A percentile compares a stretch with the other conserved stretches of the same genome.
Evolutionary conservation across 2,888 invertebrate species (phyloP).

Genomic region (Acrocyrtus sp.): DNA sequence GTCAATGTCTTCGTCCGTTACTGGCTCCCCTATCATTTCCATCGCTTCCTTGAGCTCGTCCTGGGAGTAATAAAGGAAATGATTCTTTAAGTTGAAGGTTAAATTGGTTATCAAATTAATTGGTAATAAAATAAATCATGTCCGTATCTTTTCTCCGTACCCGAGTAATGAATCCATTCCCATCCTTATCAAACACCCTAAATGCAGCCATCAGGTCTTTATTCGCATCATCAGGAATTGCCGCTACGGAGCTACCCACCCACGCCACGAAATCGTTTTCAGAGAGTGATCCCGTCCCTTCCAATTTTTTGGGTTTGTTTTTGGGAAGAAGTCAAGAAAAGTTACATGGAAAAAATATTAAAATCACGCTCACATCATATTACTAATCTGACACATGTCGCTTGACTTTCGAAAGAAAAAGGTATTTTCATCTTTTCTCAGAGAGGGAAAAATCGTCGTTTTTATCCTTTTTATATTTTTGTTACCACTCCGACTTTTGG

Average conservation of each 20-base stretch:
- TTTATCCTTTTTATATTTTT: constrained; percentile 8
- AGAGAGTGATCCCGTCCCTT: constrained; percentile 43
- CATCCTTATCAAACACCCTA: constrained; percentile 88
- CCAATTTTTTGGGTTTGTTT: no score
- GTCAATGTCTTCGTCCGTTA: constrained; percentile 79
- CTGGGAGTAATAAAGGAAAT: constrained; percentile 64
- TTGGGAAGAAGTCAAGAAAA: no score
- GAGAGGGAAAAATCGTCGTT: background rate
- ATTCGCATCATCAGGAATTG: constrained; percentile 35
- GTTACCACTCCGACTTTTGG: constrained; percentile 77
- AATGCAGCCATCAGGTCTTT: constrained; percentile 87
- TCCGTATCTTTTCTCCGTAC: no score
- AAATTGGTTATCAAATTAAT: no score
- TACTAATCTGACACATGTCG: no score
- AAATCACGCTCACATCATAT: no score
- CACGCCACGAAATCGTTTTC: constrained; percentile 58
- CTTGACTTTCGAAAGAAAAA: no score
- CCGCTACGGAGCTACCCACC: constrained; percentile 46
- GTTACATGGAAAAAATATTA: no score
- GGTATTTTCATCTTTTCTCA: background rate
- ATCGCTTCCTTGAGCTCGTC: constrained; percentile 82
- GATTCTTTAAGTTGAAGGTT: background rate
- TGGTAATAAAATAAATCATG: no score
- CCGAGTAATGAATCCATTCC: constrained; percentile 85
- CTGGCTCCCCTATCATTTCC: constrained; percentile 83